Percentiles rank a stretch among this genome's conserved stretches.
These are phyloP conservation scores for Oscarella lobularis DNA, from an alignment of 37 sponge, comb jelly and placozoan genomes.

Conservation along the genomic window DNA sequence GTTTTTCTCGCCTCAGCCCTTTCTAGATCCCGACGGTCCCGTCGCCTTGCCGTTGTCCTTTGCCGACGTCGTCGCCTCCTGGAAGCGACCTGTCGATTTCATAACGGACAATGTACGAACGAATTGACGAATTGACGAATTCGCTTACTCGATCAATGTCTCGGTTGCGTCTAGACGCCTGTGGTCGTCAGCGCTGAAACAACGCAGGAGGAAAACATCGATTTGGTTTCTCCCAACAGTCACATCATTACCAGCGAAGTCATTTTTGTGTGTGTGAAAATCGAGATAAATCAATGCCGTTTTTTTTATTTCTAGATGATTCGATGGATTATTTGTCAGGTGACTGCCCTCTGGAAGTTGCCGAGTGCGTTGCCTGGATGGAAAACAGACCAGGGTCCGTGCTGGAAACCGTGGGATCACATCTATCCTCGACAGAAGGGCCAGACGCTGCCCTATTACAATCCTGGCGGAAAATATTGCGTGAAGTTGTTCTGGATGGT, in stretches of 20 bases:
- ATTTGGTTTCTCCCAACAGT: neutral
- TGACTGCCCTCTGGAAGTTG: constrained; percentile 37
- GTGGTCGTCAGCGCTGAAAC: neutral
- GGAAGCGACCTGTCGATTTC: constrained; percentile 39
- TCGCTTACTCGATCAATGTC: too few relatives aligned
- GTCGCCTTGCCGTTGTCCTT: constrained; percentile 17
- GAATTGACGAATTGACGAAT: too few relatives aligned
- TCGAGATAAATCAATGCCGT: neutral
- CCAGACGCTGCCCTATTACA: constrained; percentile 28
- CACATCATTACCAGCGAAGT: neutral
- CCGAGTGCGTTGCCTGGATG: neutral
- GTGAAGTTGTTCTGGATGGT: constrained; percentile 91
- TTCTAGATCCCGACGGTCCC: constrained; percentile 21
- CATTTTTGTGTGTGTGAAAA: neutral
- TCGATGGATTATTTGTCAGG: constrained; percentile 55
- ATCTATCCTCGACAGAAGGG: constrained; percentile 89
- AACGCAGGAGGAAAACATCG: neutral
- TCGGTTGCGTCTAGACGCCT: constrained; percentile 23
- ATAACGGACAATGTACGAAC: neutral
- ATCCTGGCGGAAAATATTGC: constrained; percentile 74
- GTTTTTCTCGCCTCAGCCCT: neutral
- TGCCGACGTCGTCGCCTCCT: neutral
- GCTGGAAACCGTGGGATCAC: constrained; percentile 92
- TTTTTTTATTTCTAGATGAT: constrained; percentile 22
- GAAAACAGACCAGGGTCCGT: neutral